Conservation (phyloP, 1,140 invertebrate species). For the Potamilus streckersoni region DNA sequence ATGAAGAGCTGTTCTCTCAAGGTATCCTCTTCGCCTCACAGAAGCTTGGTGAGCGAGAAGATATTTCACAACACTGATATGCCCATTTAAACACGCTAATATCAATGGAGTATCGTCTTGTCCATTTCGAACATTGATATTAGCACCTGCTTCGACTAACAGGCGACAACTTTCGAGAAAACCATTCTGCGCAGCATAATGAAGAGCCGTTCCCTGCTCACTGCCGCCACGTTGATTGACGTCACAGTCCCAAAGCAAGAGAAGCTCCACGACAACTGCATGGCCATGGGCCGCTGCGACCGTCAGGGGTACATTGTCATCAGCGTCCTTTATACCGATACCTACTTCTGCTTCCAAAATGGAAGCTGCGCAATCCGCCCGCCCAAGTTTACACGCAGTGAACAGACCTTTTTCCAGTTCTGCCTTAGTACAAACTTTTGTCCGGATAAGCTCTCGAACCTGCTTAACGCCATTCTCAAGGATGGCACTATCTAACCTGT, state of each 20-base stretch:
- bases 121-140: slow-evolving; percentile 52
- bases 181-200: slow-evolving; percentile 62
- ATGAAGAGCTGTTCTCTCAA: slow-evolving; percentile 60
- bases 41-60: slow-evolving; percentile 88
- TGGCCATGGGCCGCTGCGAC: slow-evolving; percentile 86
- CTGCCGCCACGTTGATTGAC: slow-evolving; percentile 50
- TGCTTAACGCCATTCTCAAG: slow-evolving; percentile 20
- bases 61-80: slow-evolving; percentile 85
- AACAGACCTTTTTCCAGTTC: slow-evolving; percentile 39
- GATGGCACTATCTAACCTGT: slow-evolving; percentile 35
- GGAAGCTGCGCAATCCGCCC: slow-evolving; percentile 39
- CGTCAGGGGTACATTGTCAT: slow-evolving; percentile 83
- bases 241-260: slow-evolving; percentile 78
- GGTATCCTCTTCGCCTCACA: slow-evolving; percentile 73
- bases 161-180: slow-evolving; percentile 71
- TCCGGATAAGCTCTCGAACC: slow-evolving; percentile 28
- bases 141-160: slow-evolving; percentile 66
- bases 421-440: slow-evolving; percentile 6
- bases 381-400: slow-evolving; percentile 35
- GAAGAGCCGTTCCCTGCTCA: slow-evolving; percentile 58
- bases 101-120: slow-evolving; percentile 84
- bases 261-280: slow-evolving; percentile 82
- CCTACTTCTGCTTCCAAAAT: slow-evolving; percentile 44
- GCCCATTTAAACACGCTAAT: slow-evolving; percentile 85
- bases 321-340: slow-evolving; percentile 38